A percentile compares a stretch with the other conserved stretches of the same genome.
These are phyloP conservation scores for Epinephelus lanceolatus DNA, from an alignment of 2,113 vertebrate species.

Conservation along the genomic window DNA sequence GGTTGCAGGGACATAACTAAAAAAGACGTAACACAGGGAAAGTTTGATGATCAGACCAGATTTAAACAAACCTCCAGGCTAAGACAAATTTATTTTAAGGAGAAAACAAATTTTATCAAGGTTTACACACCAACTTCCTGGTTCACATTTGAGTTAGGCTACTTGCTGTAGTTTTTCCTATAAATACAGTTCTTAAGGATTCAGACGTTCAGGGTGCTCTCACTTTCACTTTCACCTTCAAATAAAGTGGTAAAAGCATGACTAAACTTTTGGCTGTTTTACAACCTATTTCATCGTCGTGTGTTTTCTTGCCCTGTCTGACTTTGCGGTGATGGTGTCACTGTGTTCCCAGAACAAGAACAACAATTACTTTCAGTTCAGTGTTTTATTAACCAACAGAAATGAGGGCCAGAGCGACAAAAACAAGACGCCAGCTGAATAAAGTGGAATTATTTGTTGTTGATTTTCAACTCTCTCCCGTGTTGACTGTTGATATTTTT, in stretches of 20 bases:
- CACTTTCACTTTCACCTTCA: background rate
- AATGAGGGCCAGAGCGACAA: no score
- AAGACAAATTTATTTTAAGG: no score
- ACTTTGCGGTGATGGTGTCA: background rate
- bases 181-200: background rate
- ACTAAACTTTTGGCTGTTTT: background rate
- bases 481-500: no score
- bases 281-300: no score
- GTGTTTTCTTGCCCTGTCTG: no score
- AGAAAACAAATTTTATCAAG: no score
- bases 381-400: no score
- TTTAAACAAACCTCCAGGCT: background rate
- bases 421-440: no score
- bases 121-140: background rate
- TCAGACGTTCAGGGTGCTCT: background rate
- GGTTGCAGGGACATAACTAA: background rate
- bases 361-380: background rate
- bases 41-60: background rate
- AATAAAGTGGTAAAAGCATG: background rate
- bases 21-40: background rate
- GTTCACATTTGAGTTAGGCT: background rate
- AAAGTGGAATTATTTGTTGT: no score
- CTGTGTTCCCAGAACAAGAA: background rate
- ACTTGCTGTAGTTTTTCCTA: background rate
- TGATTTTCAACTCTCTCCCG: no score